These are phyloP conservation scores for Ennomos erosarius DNA, from an alignment of 2,888 invertebrate species.

Conservation along the genomic window DNA sequence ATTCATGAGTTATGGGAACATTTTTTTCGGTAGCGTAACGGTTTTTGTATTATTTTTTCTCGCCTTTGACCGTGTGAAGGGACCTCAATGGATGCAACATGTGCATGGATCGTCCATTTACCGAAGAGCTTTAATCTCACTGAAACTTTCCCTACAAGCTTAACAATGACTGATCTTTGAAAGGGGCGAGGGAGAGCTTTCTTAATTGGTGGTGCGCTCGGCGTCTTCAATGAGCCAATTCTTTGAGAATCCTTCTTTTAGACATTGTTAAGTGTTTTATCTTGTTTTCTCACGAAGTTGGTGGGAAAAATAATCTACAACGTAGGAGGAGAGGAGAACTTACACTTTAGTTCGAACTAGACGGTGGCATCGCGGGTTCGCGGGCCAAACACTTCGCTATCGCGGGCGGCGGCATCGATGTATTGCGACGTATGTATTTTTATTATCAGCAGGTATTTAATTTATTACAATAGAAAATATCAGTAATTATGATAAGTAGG, in stretches of 20 bases:
- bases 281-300: conserved; percentile 71
- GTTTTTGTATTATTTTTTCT: conserved; percentile 85
- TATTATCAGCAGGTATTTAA: too few relatives aligned
- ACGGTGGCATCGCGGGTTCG: too few relatives aligned
- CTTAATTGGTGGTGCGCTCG: conserved; percentile 53
- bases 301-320: conserved; percentile 50
- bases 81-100: conserved; percentile 80
- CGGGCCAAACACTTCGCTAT: too few relatives aligned
- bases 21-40: conserved; percentile 81
- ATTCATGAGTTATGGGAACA: conserved; percentile 79
- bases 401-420: too few relatives aligned
- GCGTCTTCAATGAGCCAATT: conserved; percentile 76
- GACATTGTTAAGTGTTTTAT: conserved; percentile 56
- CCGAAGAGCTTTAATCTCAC: conserved; percentile 50
- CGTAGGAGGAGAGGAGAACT: too few relatives aligned
- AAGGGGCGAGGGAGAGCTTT: conserved; percentile 54
- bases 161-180: conserved; percentile 6
- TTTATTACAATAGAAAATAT: too few relatives aligned
- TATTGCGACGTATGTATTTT: too few relatives aligned
- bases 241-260: conserved; percentile 68
- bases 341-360: too few relatives aligned
- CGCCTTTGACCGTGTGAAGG: conserved; percentile 81
- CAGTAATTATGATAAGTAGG: too few relatives aligned
- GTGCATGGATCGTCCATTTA: conserved; percentile 63
- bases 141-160: conserved; percentile 5